A percentile compares a stretch with the other conserved stretches of the same genome.
Evolutionary conservation across 53 echinoderm and acorn worm genomes (phyloP).

Genomic region (Echinarachnius parma): DNA sequence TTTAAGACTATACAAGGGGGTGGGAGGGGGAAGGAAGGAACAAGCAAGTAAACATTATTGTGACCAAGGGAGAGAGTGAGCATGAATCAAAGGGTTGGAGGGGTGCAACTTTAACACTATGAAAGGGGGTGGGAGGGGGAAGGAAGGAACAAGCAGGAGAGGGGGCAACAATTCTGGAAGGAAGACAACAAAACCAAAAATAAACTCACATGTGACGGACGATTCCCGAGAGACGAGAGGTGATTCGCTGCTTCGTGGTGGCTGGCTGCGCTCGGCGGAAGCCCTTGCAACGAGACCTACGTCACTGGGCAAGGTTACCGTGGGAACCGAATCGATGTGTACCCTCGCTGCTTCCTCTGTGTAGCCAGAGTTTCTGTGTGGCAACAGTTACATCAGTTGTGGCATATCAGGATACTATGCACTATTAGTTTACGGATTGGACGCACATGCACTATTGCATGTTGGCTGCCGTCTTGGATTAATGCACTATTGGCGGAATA

Average conservation of each 20-base stretch:
- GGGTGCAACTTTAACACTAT: no score
- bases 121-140: no score
- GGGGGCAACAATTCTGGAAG: no score
- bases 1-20: no score
- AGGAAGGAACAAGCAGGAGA: no score
- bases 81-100: no score
- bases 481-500: no score
- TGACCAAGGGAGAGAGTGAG: no score
- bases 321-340: constrained; percentile 67
- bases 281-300: constrained; percentile 41
- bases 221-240: constrained; percentile 26
- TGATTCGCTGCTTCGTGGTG: neutral
- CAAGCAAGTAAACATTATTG: no score
- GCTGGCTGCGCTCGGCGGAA: constrained; percentile 21
- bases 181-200: neutral
- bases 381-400: constrained; percentile 4
- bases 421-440: constrained; percentile 2
- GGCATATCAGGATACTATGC: constrained; percentile 15
- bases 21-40: no score
- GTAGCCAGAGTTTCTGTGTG: constrained; percentile 75
- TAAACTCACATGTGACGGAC: constrained; percentile 15
- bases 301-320: constrained; percentile 76
- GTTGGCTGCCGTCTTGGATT: no score
- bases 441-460: constrained; percentile 15
- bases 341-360: constrained; percentile 79